Conservation (phyloP, 2,797 vertebrate species). For the Epinephelus coioides region DNA sequence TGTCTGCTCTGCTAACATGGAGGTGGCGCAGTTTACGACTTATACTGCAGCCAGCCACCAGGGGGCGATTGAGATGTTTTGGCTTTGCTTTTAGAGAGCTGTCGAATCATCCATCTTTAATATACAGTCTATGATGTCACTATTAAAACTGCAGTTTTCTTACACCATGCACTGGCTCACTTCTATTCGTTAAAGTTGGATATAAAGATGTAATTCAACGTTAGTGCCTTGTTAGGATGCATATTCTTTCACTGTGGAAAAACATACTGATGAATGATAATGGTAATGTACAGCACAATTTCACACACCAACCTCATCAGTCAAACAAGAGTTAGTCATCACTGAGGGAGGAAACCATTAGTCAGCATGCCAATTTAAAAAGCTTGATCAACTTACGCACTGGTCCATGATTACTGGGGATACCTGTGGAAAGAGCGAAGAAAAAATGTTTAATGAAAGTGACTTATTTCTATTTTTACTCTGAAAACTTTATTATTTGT, state of each 20-base stretch:
- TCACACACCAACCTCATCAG: constrained; percentile 49
- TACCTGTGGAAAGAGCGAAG: constrained; percentile 85
- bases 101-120: too few species aligned
- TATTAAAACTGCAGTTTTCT: background rate
- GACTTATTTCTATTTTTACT: constrained; percentile 11
- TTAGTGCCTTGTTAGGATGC: constrained; percentile 18
- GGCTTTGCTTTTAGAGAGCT: too few species aligned
- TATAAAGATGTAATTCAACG: constrained; percentile 12
- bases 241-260: constrained; percentile 17
- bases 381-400: constrained; percentile 90
- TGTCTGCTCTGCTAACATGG: too few species aligned
- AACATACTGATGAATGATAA: constrained; percentile 41
- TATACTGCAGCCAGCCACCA: too few species aligned
- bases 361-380: constrained; percentile 67
- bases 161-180: constrained; percentile 20
- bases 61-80: too few species aligned
- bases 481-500: constrained; percentile 14
- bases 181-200: constrained; percentile 2
- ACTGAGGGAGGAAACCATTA: constrained; percentile 50
- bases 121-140: too few species aligned
- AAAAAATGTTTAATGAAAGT: constrained; percentile 44
- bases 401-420: constrained; percentile 94
- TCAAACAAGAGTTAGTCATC: constrained; percentile 55
- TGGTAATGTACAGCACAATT: constrained; percentile 26
- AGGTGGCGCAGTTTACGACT: too few species aligned